A percentile compares a stretch with the other conserved stretches of the same genome.
These are phyloP conservation scores for Dryobates pubescens DNA, from an alignment of 2,797 vertebrate genomes.

Conservation along the genomic window DNA sequence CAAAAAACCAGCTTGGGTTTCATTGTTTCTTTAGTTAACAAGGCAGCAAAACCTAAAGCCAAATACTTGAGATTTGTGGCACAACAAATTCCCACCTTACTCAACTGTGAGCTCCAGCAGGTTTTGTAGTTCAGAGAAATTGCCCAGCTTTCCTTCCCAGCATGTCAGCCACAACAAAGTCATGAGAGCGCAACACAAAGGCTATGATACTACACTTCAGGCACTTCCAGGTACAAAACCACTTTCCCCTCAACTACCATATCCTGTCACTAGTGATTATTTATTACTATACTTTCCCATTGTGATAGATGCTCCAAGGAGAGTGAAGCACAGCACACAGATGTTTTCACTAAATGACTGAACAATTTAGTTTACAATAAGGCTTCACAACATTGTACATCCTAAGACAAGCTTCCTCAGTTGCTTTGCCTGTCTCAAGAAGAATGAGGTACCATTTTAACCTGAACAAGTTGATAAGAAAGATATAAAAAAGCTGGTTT, in stretches of 20 bases:
- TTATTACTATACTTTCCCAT: not conserved
- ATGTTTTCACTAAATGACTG: not conserved
- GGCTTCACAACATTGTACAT: not conserved
- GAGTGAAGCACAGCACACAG: not conserved
- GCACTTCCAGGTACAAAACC: not conserved
- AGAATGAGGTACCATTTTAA: not conserved
- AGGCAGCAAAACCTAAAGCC: not conserved
- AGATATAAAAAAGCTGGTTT: not conserved
- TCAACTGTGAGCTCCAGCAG: not conserved
- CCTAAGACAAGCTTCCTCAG: not conserved
- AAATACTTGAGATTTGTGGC: not conserved
- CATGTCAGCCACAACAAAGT: not conserved
- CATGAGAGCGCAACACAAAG: not conserved
- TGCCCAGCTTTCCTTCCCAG: not conserved
- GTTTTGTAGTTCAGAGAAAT: not conserved
- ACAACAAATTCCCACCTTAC: not conserved
- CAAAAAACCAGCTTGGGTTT: not conserved
- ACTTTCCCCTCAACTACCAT: not conserved
- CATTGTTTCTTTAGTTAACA: not conserved
- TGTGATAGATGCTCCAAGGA: not conserved
- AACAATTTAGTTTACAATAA: not conserved
- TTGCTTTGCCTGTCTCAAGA: not conserved
- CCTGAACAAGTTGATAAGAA: not conserved
- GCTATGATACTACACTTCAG: not conserved
- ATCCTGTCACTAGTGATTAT: not conserved